Percentiles rank a stretch among this genome's conserved stretches.
Conservation (phyloP, 1,140 invertebrate genomes). For the Eubasilissa regina region DNA sequence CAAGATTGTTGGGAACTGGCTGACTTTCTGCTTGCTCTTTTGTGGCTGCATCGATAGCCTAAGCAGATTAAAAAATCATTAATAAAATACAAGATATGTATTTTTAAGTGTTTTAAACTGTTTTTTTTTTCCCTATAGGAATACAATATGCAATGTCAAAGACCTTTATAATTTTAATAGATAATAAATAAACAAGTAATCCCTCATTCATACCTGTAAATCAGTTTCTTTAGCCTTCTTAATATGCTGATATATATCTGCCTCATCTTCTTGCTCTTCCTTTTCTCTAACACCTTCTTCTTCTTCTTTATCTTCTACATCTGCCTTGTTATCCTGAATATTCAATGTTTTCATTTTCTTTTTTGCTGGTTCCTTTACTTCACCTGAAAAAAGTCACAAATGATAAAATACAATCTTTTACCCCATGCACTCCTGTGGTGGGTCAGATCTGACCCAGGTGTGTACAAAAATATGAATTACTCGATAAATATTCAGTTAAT, state of each 20-base stretch:
- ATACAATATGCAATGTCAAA: no score
- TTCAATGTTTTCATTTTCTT: slow-evolving; percentile 78
- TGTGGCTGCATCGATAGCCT: slow-evolving; percentile 81
- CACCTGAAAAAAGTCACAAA: slow-evolving; percentile 64
- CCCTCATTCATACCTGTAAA: slow-evolving; percentile 65
- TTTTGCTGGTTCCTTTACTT: slow-evolving; percentile 74
- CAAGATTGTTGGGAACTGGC: slow-evolving; percentile 76
- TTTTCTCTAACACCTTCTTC: slow-evolving; percentile 70
- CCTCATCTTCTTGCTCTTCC: slow-evolving; percentile 70
- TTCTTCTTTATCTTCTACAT: slow-evolving; percentile 68
- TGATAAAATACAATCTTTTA: no score
- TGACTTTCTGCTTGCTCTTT: slow-evolving; percentile 88
- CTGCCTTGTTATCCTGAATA: slow-evolving; percentile 64
- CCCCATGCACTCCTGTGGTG: no score
- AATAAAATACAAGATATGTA: no score
- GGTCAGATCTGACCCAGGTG: no score
- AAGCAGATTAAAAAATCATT: slow-evolving; percentile 21
- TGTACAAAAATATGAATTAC: no score
- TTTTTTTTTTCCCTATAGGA: no score
- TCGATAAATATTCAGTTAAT: no score
- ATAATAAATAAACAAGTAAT: no score
- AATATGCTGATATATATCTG: slow-evolving; percentile 90
- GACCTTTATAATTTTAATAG: no score
- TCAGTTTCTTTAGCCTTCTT: slow-evolving; percentile 82
- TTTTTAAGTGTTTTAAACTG: no score